Conservation (phyloP, 2,113 vertebrate species). For the Phyllostomus hastatus region DNA sequence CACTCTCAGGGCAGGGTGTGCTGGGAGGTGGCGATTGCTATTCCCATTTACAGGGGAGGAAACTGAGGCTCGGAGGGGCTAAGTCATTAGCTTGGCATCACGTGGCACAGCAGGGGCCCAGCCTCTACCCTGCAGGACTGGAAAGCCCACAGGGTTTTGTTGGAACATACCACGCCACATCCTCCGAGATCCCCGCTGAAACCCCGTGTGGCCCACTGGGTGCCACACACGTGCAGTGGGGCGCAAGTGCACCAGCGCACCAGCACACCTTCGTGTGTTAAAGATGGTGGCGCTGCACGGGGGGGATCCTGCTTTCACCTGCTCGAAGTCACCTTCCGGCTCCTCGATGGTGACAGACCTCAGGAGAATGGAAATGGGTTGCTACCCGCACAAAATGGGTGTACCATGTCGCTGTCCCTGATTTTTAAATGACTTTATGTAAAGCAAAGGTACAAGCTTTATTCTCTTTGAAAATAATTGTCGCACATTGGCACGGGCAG, state of each 20-base stretch:
- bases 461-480: conserved; percentile 11
- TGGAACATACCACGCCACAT: background rate
- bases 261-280: background rate
- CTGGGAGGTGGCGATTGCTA: background rate
- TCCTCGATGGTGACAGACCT: background rate
- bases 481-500: background rate
- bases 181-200: background rate
- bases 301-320: background rate
- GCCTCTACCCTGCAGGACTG: background rate
- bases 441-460: conserved; percentile 11
- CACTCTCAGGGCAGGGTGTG: too few species aligned
- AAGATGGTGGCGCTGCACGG: too few species aligned
- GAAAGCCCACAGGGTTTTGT: background rate
- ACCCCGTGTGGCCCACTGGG: background rate
- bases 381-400: background rate
- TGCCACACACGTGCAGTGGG: background rate
- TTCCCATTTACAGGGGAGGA: background rate
- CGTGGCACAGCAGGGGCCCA: background rate
- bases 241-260: background rate
- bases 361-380: conserved; percentile 1
- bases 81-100: background rate
- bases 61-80: background rate
- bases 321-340: background rate
- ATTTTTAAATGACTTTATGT: background rate
- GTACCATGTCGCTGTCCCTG: background rate